Conservation (phyloP, 1,140 invertebrate genomes). For the Brachionus plicatilis region DNA sequence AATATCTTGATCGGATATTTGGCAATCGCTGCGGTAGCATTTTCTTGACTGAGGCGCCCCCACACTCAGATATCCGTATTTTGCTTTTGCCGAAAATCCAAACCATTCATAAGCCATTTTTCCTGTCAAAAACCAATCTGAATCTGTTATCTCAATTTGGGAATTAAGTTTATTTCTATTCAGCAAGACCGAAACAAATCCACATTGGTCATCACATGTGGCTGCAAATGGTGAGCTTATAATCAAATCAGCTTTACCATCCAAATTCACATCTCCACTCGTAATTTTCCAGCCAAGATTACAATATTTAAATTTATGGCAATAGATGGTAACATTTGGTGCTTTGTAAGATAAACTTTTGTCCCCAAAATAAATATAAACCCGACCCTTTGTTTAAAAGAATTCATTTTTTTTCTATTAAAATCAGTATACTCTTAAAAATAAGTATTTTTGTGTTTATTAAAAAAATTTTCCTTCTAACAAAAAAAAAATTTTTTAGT, state of each 20-base stretch:
- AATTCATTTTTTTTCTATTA: background rate
- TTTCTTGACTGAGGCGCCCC: slow-evolving; percentile 44
- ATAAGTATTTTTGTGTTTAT: no score
- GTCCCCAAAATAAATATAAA: slow-evolving; percentile 43
- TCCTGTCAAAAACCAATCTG: background rate
- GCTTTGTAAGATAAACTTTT: background rate
- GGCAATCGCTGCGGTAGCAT: slow-evolving; percentile 45
- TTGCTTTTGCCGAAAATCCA: background rate
- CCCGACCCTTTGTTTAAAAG: slow-evolving; percentile 41
- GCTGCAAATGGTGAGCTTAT: slow-evolving; percentile 47
- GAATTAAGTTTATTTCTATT: slow-evolving; percentile 40
- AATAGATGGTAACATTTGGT: slow-evolving; percentile 42
- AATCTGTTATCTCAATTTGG: background rate
- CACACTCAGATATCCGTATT: slow-evolving; percentile 36
- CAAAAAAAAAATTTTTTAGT: no score
- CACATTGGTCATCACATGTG: slow-evolving; percentile 44
- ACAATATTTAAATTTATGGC: slow-evolving; percentile 46
- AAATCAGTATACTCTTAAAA: background rate
- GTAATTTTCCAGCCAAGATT: slow-evolving; percentile 45
- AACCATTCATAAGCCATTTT: slow-evolving; percentile 31
- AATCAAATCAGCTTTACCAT: slow-evolving; percentile 46
- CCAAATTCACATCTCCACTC: slow-evolving; percentile 45
- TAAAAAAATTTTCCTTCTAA: background rate
- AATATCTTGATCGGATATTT: slow-evolving; percentile 42
- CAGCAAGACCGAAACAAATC: slow-evolving; percentile 44